A percentile compares a stretch with the other conserved stretches of the same genome.
phyloP scores from a whole-genome alignment of 1,140 invertebrate species.

The Drosophila watanabei region DNA sequence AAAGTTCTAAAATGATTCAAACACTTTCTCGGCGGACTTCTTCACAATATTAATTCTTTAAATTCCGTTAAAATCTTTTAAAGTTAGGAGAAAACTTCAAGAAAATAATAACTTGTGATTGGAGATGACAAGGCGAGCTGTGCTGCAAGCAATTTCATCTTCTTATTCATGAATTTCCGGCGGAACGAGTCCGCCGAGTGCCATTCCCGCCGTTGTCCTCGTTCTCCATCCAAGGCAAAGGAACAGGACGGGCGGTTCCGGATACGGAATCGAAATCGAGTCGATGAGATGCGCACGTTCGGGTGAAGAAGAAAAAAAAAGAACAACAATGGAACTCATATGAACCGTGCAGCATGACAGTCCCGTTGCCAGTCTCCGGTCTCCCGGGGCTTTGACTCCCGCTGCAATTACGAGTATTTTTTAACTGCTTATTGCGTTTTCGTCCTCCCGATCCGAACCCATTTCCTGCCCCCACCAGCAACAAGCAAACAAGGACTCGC shows the following conservation, averaged over 20 bases:
- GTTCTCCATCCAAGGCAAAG: constrained; percentile 22
- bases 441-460: constrained; percentile 44
- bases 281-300: constrained; percentile 68
- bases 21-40: constrained; percentile 22
- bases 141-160: constrained; percentile 64
- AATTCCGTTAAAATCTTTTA: neutral
- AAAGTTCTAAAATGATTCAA: constrained; percentile 26
- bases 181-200: constrained; percentile 72
- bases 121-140: constrained; percentile 11
- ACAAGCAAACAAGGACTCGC: constrained; percentile 68
- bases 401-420: constrained; percentile 83
- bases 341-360: constrained; percentile 68
- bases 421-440: constrained; percentile 84
- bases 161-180: constrained; percentile 74
- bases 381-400: constrained; percentile 61
- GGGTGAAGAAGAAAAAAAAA: constrained; percentile 6
- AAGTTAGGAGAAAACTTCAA: neutral
- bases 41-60: constrained; percentile 35
- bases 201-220: constrained; percentile 51
- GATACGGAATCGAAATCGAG: constrained; percentile 56
- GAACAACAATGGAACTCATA: constrained; percentile 70
- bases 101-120: constrained; percentile 13
- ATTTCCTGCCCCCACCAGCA: constrained; percentile 56
- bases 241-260: constrained; percentile 20
- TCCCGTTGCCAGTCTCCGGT: constrained; percentile 1